phyloP scores from a whole-genome alignment of 2,888 invertebrate genomes.

The Polia nebulosa region DNA sequence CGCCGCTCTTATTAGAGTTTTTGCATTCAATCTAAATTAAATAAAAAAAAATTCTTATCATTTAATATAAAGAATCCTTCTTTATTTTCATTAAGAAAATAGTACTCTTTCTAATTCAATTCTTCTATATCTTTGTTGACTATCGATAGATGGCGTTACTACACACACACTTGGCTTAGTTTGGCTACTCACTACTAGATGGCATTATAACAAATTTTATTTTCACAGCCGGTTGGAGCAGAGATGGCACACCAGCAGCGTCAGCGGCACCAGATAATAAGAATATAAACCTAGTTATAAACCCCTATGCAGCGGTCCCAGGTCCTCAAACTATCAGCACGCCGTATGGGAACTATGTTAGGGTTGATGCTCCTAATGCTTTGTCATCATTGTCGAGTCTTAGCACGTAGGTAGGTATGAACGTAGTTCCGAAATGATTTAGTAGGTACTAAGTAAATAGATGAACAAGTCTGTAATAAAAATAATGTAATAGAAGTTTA shows the following conservation, averaged over 20 bases:
- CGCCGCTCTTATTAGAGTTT: not conserved
- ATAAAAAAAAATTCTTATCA: not conserved
- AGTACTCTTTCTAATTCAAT: not conserved
- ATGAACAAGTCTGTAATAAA: too few species aligned
- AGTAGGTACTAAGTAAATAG: not conserved
- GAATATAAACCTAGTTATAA: conserved; percentile 70
- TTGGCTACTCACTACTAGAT: conserved; percentile 64
- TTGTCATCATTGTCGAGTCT: conserved; percentile 40
- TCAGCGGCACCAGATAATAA: conserved; percentile 64
- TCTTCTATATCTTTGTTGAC: not conserved
- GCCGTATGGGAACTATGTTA: conserved; percentile 84
- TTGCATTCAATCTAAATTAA: not conserved
- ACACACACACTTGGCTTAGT: not conserved
- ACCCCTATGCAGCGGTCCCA: conserved; percentile 74
- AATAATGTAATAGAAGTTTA: too few species aligned
- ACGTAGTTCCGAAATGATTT: not conserved
- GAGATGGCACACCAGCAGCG: conserved; percentile 72
- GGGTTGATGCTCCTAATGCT: conserved; percentile 62
- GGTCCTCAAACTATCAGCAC: conserved; percentile 84
- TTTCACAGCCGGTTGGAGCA: conserved; percentile 81
- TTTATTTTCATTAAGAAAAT: not conserved
- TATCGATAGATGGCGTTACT: conserved; percentile 21
- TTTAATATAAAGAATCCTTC: not conserved
- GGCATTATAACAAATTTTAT: conserved; percentile 51
- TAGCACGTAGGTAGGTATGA: conserved; percentile 18